Base-by-base conservation (phyloP, 2,113 vertebrate genomes). In the Romanogobio albipinnatus region DNA sequence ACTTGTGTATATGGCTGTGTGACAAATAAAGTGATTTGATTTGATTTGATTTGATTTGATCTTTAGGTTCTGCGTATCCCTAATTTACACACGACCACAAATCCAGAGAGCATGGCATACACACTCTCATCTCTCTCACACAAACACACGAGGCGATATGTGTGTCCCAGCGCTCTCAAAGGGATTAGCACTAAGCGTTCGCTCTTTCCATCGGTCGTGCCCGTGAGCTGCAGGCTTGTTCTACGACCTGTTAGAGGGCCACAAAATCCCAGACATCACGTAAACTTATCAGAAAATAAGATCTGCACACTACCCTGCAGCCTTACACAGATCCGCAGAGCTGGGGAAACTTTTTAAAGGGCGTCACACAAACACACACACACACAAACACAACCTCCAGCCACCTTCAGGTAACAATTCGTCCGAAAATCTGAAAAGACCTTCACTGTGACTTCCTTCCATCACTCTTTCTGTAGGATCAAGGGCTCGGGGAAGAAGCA, bases 271-370 rank as follows among this genome's bases (percentile, higher is more conserved):
- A 82, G 81, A 86, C 87, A 87, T 84, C 86, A 87, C 80, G 81
- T 85, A 84, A 49, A 59, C 84, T 68, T 87, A 89, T 89, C 88
- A 89, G 86, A 89, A 87, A 89, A 89, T 87, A 89, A 87, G 86
- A 89, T 89, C 88, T 85, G 86, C 84, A 84, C 81, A 70, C 76
- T 76, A 29, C 59, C 84, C 86, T 85, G 81, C 76, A 89, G 86
- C 83, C 81, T n/a, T 56, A 61, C 71, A 85, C 77, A 53, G 64
- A 84, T 77, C 82, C 81, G 17, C 70, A 84, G 53, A 70, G 82
- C 76, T 78, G 58, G 86, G 47, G 39, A 89, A 87, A 85, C 59
- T 77, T 86, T 76, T 87, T 85, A 85, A 86, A 87, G 84, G 84
- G 83, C 86, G 81, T 77, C 76, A 81, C 62, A 84, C 78, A 82